Percentiles rank a stretch among this genome's conserved stretches.
phyloP scores from a whole-genome alignment of 2,113 vertebrate genomes.

The Semnornis frantzii region DNA sequence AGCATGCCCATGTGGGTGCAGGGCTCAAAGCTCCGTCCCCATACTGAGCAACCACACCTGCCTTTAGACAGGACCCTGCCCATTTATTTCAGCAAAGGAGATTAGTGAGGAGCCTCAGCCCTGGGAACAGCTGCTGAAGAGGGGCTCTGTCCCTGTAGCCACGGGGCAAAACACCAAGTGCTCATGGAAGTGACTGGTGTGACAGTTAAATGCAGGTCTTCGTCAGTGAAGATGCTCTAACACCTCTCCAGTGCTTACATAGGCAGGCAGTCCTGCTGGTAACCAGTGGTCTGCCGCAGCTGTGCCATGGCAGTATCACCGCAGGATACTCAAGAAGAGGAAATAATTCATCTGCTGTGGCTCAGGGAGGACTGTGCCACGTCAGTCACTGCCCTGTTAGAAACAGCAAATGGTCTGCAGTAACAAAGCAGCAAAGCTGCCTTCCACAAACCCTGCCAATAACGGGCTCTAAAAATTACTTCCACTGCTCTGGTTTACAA shows the following conservation, averaged over 20 bases:
- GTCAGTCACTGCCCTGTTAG: neutral
- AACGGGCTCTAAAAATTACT: neutral
- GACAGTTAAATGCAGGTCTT: neutral
- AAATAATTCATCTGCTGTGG: constrained; percentile 26
- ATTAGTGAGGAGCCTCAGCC: neutral
- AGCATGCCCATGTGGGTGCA: fast-evolving
- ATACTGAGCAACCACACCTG: neutral
- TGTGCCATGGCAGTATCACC: neutral
- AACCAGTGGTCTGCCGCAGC: neutral
- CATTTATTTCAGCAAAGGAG: neutral
- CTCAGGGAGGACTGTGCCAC: neutral
- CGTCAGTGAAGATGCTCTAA: neutral
- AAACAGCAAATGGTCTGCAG: neutral
- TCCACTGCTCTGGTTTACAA: constrained; percentile 2
- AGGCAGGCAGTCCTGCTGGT: neutral
- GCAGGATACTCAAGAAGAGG: neutral
- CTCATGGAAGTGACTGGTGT: fast-evolving
- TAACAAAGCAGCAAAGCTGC: neutral
- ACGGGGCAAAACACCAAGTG: neutral
- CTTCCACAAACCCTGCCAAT: neutral
- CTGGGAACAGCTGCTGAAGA: neutral
- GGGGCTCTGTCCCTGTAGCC: neutral
- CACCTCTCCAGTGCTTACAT: neutral
- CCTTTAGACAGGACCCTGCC: neutral
- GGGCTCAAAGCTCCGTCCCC: neutral